A percentile compares a stretch with the other conserved stretches of the same genome.
phyloP scores from a whole-genome alignment of 2,797 vertebrate genomes.

The Linurgus olivaceus region DNA sequence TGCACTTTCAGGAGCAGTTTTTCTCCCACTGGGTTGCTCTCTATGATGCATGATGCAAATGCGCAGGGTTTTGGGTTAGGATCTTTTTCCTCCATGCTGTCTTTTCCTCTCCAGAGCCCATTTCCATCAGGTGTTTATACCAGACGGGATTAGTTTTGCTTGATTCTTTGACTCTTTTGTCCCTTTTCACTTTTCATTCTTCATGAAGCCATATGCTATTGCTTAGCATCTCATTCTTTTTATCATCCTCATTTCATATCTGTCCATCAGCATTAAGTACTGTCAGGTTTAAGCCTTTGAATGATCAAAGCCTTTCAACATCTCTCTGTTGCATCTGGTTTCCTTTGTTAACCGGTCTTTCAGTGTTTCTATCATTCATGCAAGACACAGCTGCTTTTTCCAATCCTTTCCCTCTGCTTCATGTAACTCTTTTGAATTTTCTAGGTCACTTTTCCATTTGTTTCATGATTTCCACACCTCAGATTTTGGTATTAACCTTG shows the following conservation, averaged over 20 bases:
- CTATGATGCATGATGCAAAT: neutral
- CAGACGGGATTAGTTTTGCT: neutral
- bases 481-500: neutral
- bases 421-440: neutral
- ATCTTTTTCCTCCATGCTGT: neutral
- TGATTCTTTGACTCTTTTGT: neutral
- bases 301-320: neutral
- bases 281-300: slow-evolving; percentile 15
- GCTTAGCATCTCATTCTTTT: neutral
- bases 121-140: neutral
- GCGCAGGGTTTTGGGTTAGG: neutral
- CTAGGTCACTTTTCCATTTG: neutral
- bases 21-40: neutral
- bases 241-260: slow-evolving; percentile 17
- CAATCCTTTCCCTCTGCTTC: neutral
- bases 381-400: neutral
- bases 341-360: neutral
- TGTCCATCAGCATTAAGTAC: slow-evolving; percentile 39
- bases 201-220: neutral
- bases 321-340: slow-evolving; percentile 5
- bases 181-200: neutral
- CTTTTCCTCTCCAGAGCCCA: neutral
- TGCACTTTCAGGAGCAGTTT: neutral
- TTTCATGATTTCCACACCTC: neutral
- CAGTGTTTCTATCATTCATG: neutral